Base-by-base conservation (phyloP, 2,797 vertebrate genomes). In the Synanceia verrucosa region DNA sequence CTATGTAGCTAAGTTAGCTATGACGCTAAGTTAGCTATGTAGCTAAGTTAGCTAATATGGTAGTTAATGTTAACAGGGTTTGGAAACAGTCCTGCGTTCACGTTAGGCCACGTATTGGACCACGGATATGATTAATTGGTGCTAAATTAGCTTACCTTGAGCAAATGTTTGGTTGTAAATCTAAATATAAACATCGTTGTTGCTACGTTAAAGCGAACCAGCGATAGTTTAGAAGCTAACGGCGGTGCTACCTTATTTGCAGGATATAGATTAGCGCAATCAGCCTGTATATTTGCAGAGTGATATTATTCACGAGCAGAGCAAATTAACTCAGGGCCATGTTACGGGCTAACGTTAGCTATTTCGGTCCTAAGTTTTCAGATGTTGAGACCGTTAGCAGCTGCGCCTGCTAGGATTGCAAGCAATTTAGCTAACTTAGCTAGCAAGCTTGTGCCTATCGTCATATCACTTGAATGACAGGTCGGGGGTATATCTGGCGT, bases 51-150 rank as follows among this genome's bases (percentile, higher is more conserved):
- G 28, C 18, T 31, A 31, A 52, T 18, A 33, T 33, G 31, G 28
- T 31, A 60, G 21, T 59, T 39, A 6, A 28, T 3, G 28, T 26
- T 48, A 75, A 31, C 36, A 8, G 13, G 16, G 24, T 16, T 18
- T 41, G 9, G 2, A 64, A 65, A 62, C 10, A 64, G n/a, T 16
- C 34, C 36, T 74, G 16, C 2, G 6, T 8, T n/a, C 9, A 37
- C 4, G 2, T 31, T 37, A 81, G 86, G 81, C 79, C 81, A n/a
- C 59, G 52, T 0, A 34, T 0, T 33, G 18, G 2, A 51, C 1
- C 12, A 5, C 19, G 2, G n/a, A 12, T 26, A 10, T 6, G 12
- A 3, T 2, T 19, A 37, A 61, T 21, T 23, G 2, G 19, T 34
- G 56, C 21, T 19, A 3, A 16, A 29, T 21, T 33, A 56, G 13